Evolutionary conservation across 2,113 vertebrate genomes (phyloP).

Genomic region (Gymnorhina tibicen): DNA sequence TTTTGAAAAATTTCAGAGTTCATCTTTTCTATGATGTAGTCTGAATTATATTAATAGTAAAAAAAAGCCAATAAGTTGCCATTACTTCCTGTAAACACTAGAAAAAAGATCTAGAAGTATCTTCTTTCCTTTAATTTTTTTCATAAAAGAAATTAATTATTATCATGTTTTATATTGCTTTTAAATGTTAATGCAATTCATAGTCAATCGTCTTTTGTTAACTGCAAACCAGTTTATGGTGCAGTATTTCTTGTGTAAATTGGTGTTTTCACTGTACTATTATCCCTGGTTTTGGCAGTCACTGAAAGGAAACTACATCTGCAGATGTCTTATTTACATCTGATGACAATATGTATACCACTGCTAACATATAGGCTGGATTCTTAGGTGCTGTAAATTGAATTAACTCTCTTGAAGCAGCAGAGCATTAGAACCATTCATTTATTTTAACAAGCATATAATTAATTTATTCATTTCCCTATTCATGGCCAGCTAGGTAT

Average conservation of each 20-base stretch:
- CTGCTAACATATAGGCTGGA: not conserved
- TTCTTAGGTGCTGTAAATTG: not conserved
- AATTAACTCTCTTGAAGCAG: not conserved
- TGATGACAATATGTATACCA: not conserved
- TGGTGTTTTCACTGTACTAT: not conserved
- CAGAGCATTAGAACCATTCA: not conserved
- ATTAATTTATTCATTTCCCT: conserved; percentile 2
- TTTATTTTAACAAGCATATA: not conserved
- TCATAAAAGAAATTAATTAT: not conserved
- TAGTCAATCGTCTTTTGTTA: not conserved
- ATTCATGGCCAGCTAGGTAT: not conserved
- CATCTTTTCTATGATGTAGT: not conserved
- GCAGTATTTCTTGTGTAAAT: not conserved
- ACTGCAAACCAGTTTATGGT: not conserved
- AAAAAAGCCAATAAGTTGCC: not conserved
- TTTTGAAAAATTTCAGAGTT: not conserved
- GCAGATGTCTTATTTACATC: not conserved
- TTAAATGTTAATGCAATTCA: not conserved
- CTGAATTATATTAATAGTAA: not conserved
- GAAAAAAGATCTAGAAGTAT: not conserved
- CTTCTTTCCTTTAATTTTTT: not conserved
- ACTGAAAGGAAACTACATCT: not conserved
- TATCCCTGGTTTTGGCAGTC: not conserved
- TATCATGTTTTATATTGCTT: not conserved
- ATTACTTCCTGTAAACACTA: not conserved